Evolutionary conservation across 1,140 invertebrate species (phyloP).

Genomic region (Heliconius congener): DNA sequence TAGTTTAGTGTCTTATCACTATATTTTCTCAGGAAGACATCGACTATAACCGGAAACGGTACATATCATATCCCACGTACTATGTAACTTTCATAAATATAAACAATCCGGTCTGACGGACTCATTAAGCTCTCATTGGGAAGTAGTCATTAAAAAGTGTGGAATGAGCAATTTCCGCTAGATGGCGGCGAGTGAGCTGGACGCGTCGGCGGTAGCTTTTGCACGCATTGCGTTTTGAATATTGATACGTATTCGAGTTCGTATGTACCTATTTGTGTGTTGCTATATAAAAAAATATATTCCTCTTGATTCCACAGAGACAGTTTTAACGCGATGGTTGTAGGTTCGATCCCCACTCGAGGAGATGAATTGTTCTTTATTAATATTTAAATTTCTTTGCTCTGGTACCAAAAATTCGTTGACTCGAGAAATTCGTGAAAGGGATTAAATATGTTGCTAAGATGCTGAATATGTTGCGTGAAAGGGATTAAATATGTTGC

Average conservation of each 20-base stretch:
- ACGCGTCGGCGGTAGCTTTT: conserved; percentile 24
- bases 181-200: conserved; percentile 34
- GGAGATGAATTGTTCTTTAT: too few species aligned
- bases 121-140: conserved; percentile 70
- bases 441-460: too few species aligned
- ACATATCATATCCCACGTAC: not conserved
- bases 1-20: not conserved
- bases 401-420: too few species aligned
- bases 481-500: too few species aligned
- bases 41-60: not conserved
- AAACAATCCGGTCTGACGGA: conserved; percentile 30
- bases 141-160: conserved; percentile 67
- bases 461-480: too few species aligned
- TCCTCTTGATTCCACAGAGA: too few species aligned
- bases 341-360: too few species aligned
- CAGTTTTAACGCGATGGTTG: too few species aligned
- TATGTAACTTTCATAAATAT: conserved; percentile 20
- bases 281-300: too few species aligned
- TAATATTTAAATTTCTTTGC: too few species aligned
- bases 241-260: conserved; percentile 2
- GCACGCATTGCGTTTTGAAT: conserved; percentile 9
- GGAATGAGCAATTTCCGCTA: conserved; percentile 66
- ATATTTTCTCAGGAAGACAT: not conserved
- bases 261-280: too few species aligned
- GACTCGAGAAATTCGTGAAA: too few species aligned